Base-by-base conservation (phyloP, 2,888 invertebrate genomes). In the Spodoptera picta region DNA sequence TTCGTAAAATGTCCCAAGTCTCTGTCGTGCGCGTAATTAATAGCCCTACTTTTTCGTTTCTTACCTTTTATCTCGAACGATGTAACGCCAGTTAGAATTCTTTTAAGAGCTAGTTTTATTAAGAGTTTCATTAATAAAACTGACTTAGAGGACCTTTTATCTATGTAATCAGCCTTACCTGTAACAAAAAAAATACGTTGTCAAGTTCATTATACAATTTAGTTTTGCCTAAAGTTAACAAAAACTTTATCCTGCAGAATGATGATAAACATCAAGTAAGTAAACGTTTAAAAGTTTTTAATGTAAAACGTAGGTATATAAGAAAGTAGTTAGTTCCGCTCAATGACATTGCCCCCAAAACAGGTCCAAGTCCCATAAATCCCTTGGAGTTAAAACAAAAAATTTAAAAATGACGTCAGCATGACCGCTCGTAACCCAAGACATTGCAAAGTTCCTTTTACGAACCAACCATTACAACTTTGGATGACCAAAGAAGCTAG, bases 261-360 rank as follows among this genome's bases (percentile, higher is more conserved):
- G 11, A 4, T n/a, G 14, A 60, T 31, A 42, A 59, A 48, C 9
- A 45, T 42, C 2, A 46, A 24, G 36, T 6, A 36, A 9, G 10
- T 43, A 47, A 56, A 19, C 10, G 27, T 23, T 46, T 56, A 14
- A 56, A 23, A 3, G 55, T 48, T 70, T 46, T 36, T 11, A n/a
- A 31, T 49, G 24, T 42, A 36, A 59, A 24, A 41, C 12, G 43
- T 46, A n/a, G n/a, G n/a, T n/a, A 56, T 24, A 49, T 49, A 60
- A 23, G 45, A 55, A 66, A 65, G 14, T 48, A 57, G 49, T 66
- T 56, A 53, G 60, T 65, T 68, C 54, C 51, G 24, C 48, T 54
- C 50, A 44, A 65, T 53, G 50, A 55, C 52, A 61, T 46, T 65
- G 44, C 47, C 58, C 23, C 56, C 43, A 69, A 27, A 47, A 52